Conservation (phyloP, 2,888 invertebrate species). For the Acholoe squamosa region DNA sequence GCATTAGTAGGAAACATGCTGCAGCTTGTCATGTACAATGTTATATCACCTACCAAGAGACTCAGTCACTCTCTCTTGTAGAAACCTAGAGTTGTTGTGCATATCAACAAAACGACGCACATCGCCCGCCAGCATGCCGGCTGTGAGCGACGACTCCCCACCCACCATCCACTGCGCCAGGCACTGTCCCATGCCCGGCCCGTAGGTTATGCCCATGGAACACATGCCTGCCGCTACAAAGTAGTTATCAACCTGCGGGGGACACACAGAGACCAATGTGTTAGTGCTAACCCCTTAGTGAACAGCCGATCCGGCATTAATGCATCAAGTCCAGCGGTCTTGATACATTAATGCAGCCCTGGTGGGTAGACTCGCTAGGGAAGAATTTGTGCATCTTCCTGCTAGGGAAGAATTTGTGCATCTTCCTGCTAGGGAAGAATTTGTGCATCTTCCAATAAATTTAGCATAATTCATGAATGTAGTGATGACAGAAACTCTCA, state of each 20-base stretch:
- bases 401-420: no score
- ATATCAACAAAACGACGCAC: conserved; percentile 92
- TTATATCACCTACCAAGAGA: conserved; percentile 89
- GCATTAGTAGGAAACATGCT: background rate
- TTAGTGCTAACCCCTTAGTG: no score
- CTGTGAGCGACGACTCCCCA: conserved; percentile 91
- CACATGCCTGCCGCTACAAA: conserved; percentile 97
- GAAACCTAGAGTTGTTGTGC: conserved; percentile 96
- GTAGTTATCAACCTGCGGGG: conserved; percentile 90
- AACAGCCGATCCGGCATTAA: no score
- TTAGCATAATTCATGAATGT: no score
- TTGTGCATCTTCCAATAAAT: no score
- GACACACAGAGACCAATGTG: background rate
- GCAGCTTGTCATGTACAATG: background rate
- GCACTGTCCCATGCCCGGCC: conserved; percentile 96
- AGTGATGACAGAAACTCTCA: no score
- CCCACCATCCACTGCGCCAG: conserved; percentile 94
- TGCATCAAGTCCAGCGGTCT: no score
- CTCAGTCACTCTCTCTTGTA: conserved; percentile 95
- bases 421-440: no score
- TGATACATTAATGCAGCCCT: no score
- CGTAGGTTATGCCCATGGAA: conserved; percentile 96
- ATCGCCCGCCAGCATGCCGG: conserved; percentile 95
- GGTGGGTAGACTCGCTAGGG: no score
- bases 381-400: no score